Evolutionary conservation across 2,888 invertebrate genomes (phyloP).

Genomic region (Ypsolopha scabrella): DNA sequence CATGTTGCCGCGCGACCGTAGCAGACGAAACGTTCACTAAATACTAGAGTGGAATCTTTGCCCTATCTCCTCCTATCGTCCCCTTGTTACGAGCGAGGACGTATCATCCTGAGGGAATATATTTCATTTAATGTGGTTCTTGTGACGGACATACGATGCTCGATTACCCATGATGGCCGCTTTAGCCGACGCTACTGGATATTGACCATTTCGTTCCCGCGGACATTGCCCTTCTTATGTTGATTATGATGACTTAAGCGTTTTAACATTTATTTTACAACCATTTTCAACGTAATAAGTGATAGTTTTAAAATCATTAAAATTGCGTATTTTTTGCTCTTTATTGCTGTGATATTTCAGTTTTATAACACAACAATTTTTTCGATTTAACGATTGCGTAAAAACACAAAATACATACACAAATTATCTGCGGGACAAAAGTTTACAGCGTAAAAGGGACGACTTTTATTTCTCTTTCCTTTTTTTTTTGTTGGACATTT

Average conservation of each 20-base stretch:
- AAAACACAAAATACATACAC: neutral
- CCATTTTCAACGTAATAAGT: no score
- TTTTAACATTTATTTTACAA: no score
- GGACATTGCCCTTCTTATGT: no score
- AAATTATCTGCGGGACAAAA: slow-evolving; percentile 2
- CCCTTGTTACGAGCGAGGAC: neutral
- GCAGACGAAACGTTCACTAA: no score
- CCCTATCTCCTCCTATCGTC: neutral
- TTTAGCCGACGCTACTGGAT: neutral
- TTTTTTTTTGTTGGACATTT: neutral
- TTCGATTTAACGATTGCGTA: slow-evolving; percentile 2
- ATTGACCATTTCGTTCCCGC: no score
- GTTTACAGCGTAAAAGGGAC: neutral
- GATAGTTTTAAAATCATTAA: no score
- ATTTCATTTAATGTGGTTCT: neutral
- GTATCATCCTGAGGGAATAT: neutral
- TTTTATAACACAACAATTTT: neutral
- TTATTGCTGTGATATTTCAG: neutral
- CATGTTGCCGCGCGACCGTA: no score
- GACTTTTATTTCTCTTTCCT: neutral
- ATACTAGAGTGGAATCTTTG: neutral
- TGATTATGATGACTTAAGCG: no score
- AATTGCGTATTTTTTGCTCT: no score
- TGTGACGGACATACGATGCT: neutral
- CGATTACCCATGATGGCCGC: neutral